Percentiles rank a stretch among this genome's conserved stretches.
Evolutionary conservation across 2,797 vertebrate species (phyloP).

Genomic region (Okamejei kenojei): DNA sequence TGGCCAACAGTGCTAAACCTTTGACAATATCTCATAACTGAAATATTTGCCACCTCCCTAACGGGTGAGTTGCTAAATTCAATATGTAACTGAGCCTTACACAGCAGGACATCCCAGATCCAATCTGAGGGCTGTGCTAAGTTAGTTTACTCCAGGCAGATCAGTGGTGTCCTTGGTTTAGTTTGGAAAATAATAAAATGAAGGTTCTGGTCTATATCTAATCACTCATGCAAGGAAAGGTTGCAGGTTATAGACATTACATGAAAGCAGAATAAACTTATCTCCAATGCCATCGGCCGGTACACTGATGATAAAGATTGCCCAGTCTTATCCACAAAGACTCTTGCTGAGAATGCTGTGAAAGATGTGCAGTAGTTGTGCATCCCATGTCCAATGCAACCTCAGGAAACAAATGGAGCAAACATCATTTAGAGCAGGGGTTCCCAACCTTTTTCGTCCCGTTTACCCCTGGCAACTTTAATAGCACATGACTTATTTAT

Average conservation of each 20-base stretch:
- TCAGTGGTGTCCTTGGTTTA: neutral
- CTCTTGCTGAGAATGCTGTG: neutral
- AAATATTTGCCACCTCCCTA: conserved; percentile 10
- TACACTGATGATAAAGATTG: neutral
- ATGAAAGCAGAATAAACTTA: neutral
- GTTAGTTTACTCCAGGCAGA: neutral
- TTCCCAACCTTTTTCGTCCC: too few species aligned
- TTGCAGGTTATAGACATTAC: neutral
- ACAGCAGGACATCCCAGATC: neutral
- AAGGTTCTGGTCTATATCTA: neutral
- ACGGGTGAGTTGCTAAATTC: neutral
- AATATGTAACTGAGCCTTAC: neutral
- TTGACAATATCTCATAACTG: neutral
- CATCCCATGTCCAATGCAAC: neutral
- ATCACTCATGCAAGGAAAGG: neutral
- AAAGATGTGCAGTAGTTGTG: neutral
- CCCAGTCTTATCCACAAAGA: neutral
- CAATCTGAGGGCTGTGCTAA: neutral
- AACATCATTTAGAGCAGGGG: neutral
- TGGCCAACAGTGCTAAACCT: neutral
- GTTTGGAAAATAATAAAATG: neutral
- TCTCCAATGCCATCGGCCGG: neutral
- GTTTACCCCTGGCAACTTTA: too few species aligned
- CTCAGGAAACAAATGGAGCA: neutral
- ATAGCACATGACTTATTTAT: too few species aligned